phyloP scores from a whole-genome alignment of 2,113 vertebrate genomes.

The Plestiodon gilberti region DNA sequence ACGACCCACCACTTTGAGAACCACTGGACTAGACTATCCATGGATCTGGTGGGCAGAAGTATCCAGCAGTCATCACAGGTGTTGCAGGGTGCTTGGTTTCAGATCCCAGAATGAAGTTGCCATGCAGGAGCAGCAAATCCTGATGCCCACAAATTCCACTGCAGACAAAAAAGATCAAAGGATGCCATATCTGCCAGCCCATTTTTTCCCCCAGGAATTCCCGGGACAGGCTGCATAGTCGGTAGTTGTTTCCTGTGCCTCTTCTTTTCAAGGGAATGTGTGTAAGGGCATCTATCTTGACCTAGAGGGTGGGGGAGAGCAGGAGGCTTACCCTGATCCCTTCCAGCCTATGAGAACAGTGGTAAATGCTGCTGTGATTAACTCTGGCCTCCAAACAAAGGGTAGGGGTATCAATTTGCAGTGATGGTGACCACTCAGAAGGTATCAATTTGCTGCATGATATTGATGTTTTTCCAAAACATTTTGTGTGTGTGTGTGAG shows the following conservation, averaged over 20 bases:
- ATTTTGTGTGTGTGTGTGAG: neutral
- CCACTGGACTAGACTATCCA: too few relatives aligned
- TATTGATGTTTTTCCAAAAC: slow-evolving; percentile 10
- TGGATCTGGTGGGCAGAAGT: too few relatives aligned
- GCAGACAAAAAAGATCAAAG: neutral
- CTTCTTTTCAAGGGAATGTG: neutral
- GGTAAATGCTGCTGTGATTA: neutral
- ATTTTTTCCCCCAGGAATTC: neutral
- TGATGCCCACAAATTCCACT: neutral
- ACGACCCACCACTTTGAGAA: too few relatives aligned
- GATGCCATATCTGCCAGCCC: neutral
- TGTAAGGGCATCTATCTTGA: neutral
- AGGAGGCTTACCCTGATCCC: neutral
- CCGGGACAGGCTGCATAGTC: neutral
- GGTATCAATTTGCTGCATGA: slow-evolving; percentile 9
- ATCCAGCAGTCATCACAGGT: neutral
- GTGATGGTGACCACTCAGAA: neutral
- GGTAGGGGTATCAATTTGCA: neutral
- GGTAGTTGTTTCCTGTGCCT: neutral
- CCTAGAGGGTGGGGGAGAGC: neutral
- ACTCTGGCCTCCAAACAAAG: neutral
- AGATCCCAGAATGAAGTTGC: neutral
- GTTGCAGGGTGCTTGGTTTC: neutral
- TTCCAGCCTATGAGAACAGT: neutral
- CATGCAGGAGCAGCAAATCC: neutral